Evolutionary conservation across 1,140 invertebrate genomes (phyloP).

Genomic region (Platorchestia sp.): DNA sequence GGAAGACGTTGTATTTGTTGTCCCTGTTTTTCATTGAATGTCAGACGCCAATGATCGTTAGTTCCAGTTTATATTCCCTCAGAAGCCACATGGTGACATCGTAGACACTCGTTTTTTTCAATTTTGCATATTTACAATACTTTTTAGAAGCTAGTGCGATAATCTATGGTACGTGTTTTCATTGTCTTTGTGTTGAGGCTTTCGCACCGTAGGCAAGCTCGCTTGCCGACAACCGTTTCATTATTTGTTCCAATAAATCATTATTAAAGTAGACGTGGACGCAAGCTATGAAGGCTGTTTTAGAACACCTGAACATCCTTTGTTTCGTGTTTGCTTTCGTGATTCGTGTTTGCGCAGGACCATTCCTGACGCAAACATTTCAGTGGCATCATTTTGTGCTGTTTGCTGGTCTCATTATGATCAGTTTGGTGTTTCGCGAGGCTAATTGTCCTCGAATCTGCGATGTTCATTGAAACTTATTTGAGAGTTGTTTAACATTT

Average conservation of each 20-base stretch:
- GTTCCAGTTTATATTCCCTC: neutral
- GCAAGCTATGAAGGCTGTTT: neutral
- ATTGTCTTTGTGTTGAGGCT: neutral
- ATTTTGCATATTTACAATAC: neutral
- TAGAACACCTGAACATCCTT: neutral
- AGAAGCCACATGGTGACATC: neutral
- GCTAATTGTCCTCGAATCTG: neutral
- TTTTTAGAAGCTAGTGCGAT: neutral
- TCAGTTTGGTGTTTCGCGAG: neutral
- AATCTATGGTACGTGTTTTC: neutral
- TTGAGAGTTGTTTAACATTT: neutral
- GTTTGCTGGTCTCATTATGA: no score
- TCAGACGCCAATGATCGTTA: neutral
- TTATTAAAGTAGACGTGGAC: neutral
- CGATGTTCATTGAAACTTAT: neutral
- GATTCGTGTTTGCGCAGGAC: neutral
- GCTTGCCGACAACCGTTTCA: neutral
- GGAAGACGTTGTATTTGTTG: neutral
- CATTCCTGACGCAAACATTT: neutral
- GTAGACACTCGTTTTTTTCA: neutral
- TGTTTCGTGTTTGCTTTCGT: neutral
- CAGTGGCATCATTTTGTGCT: neutral
- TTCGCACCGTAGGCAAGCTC: neutral
- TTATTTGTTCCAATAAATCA: neutral
- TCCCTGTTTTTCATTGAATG: neutral